phyloP scores from a whole-genome alignment of 1,140 invertebrate species.

The Ceratina australensis region DNA sequence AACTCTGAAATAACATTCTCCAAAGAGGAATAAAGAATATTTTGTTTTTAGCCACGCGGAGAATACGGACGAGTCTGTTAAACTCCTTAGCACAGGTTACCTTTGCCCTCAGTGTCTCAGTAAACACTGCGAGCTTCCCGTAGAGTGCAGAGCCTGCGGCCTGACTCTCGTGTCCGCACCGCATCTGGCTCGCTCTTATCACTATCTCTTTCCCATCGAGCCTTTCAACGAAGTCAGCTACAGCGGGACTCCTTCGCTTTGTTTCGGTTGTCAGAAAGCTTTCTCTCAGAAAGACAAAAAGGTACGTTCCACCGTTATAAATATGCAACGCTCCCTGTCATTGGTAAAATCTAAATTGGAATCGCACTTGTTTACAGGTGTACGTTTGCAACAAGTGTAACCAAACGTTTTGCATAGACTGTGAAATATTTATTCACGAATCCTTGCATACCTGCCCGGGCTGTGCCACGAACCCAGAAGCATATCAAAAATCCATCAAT shows the following conservation, averaged over 20 bases:
- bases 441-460: constrained; percentile 96
- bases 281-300: constrained; percentile 86
- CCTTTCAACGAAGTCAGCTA: constrained; percentile 87
- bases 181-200: constrained; percentile 97
- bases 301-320: constrained; percentile 73
- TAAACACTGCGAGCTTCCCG: constrained; percentile 98
- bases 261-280: constrained; percentile 86
- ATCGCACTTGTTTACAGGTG: constrained; percentile 81
- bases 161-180: constrained; percentile 98
- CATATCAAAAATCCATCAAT: constrained; percentile 74
- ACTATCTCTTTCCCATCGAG: constrained; percentile 96
- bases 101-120: constrained; percentile 97
- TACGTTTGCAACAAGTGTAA: constrained; percentile 90
- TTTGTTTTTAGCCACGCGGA: constrained; percentile 87
- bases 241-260: constrained; percentile 79
- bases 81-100: constrained; percentile 88
- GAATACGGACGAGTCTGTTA: constrained; percentile 83
- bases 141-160: constrained; percentile 97
- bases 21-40: background rate
- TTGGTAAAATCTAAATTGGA: background rate
- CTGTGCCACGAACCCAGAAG: constrained; percentile 85
- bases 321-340: background rate
- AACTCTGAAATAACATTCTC: constrained; percentile 6
- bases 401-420: constrained; percentile 94
- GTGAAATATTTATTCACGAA: constrained; percentile 96